Conservation (phyloP, 2,888 invertebrate genomes). For the Tenodera sinensis region DNA sequence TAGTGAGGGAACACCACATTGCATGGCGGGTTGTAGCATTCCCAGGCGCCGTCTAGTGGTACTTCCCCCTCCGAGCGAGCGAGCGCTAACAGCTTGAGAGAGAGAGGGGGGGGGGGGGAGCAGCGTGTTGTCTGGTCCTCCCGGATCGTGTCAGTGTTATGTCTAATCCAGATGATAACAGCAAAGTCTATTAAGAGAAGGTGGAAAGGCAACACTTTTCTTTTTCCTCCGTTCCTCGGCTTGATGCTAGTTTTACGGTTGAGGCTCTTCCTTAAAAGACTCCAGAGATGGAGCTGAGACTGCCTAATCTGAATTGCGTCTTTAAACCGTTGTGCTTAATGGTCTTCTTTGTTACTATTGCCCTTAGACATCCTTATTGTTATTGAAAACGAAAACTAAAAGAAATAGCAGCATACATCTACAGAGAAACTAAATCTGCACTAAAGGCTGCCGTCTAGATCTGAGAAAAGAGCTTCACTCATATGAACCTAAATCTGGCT, state of each 20-base stretch:
- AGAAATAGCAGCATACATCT: not conserved
- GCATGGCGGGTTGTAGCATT: not conserved
- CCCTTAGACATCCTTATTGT: not conserved
- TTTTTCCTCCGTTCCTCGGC: not conserved
- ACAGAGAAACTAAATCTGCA: too few relatives aligned
- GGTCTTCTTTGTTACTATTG: not conserved
- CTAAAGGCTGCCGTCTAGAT: too few relatives aligned
- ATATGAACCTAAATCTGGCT: too few relatives aligned
- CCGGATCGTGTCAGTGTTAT: slow-evolving; percentile 19
- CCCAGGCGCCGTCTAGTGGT: slow-evolving; percentile 18
- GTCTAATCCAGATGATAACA: slow-evolving; percentile 26
- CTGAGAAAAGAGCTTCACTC: too few relatives aligned
- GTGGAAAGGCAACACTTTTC: not conserved
- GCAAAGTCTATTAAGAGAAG: not conserved
- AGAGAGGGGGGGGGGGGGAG: not conserved
- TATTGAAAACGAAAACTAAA: not conserved
- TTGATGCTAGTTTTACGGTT: not conserved
- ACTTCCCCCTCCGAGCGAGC: too few relatives aligned
- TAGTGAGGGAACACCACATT: not conserved
- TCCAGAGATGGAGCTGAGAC: not conserved
- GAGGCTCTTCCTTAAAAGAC: not conserved
- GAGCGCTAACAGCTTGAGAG: slow-evolving; percentile 14
- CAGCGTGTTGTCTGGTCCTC: slow-evolving; percentile 1
- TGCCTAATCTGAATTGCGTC: not conserved
- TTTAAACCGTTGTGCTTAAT: not conserved